Percentiles rank a stretch among this genome's conserved stretches.
Conservation (phyloP, 1,140 invertebrate species). For the Pantala flavescens region DNA sequence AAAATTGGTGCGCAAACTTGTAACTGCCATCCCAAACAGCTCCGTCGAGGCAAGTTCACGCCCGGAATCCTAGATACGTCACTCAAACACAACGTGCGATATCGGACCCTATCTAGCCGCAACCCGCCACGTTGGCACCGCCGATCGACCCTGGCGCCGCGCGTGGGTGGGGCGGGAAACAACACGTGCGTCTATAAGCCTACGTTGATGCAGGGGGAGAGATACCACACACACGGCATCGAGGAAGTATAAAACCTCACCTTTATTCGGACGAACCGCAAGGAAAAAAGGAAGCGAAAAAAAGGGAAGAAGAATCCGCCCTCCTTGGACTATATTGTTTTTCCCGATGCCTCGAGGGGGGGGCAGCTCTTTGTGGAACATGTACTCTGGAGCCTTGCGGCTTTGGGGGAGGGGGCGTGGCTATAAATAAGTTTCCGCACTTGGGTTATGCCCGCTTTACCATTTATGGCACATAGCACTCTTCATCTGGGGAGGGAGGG, state of each 20-base stretch:
- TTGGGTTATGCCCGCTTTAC: neutral
- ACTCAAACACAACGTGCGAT: no score
- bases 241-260: slow-evolving; percentile 4
- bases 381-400: neutral
- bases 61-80: no score
- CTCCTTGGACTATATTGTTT: neutral
- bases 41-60: no score
- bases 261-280: neutral
- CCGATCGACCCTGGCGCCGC: no score
- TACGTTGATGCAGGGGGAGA: neutral
- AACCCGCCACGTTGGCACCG: no score
- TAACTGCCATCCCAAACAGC: no score
- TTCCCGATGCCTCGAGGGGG: neutral
- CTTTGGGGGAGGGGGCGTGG: neutral
- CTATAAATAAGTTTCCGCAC: slow-evolving; percentile 9
- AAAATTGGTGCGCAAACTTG: no score
- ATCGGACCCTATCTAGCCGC: no score
- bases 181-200: neutral
- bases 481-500: neutral
- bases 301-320: neutral
- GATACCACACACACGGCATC: neutral
- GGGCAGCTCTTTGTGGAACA: neutral
- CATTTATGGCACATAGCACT: neutral
- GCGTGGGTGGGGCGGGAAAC: neutral
- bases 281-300: neutral